Percentiles rank a stretch among this genome's conserved stretches.
phyloP scores from a whole-genome alignment of 2,797 vertebrate genomes.

The Pitangus sulphuratus region DNA sequence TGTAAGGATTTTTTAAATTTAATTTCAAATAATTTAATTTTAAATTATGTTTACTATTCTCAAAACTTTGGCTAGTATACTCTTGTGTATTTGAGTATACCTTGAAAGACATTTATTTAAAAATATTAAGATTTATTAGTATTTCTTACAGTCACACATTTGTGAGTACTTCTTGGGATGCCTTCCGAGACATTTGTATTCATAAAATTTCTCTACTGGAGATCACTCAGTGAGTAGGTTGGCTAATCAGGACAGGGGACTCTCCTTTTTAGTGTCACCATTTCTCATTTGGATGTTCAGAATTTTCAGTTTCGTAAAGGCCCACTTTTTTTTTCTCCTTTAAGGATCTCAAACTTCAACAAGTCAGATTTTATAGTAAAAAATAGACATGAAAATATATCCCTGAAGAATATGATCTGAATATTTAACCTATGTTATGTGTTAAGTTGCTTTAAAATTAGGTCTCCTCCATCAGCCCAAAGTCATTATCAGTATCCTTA shows the following conservation, averaged over 20 bases:
- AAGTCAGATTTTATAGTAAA: neutral
- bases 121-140: neutral
- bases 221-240: neutral
- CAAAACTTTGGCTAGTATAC: neutral
- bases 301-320: neutral
- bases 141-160: neutral
- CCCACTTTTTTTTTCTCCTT: neutral
- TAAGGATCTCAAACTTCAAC: neutral
- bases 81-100: neutral
- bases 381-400: neutral
- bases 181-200: neutral
- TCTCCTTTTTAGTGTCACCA: neutral
- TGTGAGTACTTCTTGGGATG: neutral
- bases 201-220: neutral
- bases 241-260: neutral
- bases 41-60: neutral
- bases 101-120: neutral
- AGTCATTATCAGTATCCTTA: neutral
- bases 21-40: neutral
- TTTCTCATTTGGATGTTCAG: neutral
- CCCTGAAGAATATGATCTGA: neutral
- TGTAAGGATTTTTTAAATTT: neutral
- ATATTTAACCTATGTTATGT: neutral
- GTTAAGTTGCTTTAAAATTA: neutral
- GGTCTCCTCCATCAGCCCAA: neutral